Base-by-base conservation (phyloP, 1,140 invertebrate species). In the Hypothenemus hampei region DNA sequence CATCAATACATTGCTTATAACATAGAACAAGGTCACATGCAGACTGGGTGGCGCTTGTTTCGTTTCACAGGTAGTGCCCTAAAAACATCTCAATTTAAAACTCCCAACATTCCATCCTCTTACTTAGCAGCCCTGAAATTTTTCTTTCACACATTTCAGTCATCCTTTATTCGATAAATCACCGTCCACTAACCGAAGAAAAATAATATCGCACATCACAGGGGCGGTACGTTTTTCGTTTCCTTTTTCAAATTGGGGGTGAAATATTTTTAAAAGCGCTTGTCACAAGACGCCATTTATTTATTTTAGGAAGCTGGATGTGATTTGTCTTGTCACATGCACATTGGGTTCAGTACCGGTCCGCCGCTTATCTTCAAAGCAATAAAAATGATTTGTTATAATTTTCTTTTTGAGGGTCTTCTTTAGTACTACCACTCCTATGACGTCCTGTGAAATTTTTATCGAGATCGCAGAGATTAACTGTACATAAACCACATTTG, bases 311-410 rank as follows among this genome's bases (percentile, higher is more conserved):
- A 15, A 19, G 48, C 21, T 41, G 16, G 6, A 15, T 13, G 24
- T 29, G 36, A 51, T 41, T 51, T 40, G 48, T 51, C 48, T 51
- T 51, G 48, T 51, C 48, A 51, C 23, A 5, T 40, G 29, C n/a
- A n/a, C n/a, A n/a, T n/a, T n/a, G n/a, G n/a, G n/a, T 36, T 41
- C 48, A 23, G 48, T 40, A 29, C 16, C n/a, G n/a, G n/a, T n/a
- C n/a, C n/a, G n/a, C n/a, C 35, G 13, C 48, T 51, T 51, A 51
- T 51, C 48, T 51, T 11, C 23, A 41, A 41, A 51, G 36, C 48
- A 40, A 51, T 51, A 51, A 51, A 51, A 51, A 41, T 51, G 48
- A 51, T 51, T 51, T 51, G 48, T 51, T 51, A 41, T 26, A n/a
- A n/a, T n/a, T n/a, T n/a, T n/a, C n/a, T n/a, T n/a, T n/a, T n/a